Conservation (phyloP, 1,140 invertebrate species). For the Bombus waltoni region DNA sequence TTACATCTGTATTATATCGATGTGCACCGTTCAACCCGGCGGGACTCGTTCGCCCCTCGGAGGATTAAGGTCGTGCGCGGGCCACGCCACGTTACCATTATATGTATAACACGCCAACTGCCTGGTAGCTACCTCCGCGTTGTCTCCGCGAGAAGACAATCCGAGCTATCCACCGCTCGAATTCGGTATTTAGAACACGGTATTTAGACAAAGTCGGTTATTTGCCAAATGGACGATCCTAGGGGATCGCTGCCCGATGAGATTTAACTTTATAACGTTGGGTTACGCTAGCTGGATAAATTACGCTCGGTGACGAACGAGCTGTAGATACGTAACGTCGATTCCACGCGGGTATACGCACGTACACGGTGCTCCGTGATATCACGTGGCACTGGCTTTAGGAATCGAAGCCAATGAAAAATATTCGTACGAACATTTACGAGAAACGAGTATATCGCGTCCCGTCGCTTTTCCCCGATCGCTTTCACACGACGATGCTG, state of each 20-base stretch:
- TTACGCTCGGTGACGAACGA: background rate
- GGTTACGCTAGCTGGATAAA: background rate
- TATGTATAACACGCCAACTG: background rate
- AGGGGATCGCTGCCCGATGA: background rate
- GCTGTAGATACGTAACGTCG: background rate
- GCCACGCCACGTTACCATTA: background rate
- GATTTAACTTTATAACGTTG: background rate
- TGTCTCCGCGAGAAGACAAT: too few species aligned
- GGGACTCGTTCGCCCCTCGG: background rate
- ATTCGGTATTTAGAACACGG: background rate
- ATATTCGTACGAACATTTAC: background rate
- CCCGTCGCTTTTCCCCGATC: too few species aligned
- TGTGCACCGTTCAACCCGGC: conserved; percentile 8
- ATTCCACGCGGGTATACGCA: background rate
- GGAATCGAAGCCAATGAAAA: background rate
- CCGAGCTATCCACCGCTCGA: background rate
- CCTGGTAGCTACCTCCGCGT: too few species aligned
- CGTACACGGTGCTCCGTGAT: background rate
- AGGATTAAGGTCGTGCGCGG: conserved; percentile 46
- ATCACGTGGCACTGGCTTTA: background rate
- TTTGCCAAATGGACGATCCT: conserved; percentile 13
- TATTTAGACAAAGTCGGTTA: background rate
- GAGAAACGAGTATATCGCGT: too few species aligned
- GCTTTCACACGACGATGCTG: too few species aligned
- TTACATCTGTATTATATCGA: conserved; percentile 50